Percentiles rank a stretch among this genome's conserved stretches.
Conservation (phyloP, 2,797 vertebrate species). For the Delichon dasypus region DNA sequence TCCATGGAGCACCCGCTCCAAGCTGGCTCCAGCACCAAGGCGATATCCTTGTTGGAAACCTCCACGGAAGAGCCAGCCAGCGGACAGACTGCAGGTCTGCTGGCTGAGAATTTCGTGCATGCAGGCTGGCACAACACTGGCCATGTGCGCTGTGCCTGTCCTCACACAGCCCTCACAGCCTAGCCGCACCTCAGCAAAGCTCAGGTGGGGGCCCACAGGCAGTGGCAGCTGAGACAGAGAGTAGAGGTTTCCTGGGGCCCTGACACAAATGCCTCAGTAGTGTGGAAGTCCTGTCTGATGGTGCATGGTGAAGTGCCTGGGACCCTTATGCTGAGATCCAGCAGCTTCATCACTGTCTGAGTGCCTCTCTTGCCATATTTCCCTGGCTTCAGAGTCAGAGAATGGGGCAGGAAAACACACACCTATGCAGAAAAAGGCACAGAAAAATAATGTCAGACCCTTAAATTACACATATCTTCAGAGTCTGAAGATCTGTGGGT, state of each 20-base stretch:
- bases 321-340: background rate
- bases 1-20: fast-evolving
- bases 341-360: fast-evolving
- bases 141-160: fast-evolving
- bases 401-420: background rate
- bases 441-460: background rate
- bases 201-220: fast-evolving
- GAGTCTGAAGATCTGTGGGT: background rate
- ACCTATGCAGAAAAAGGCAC: background rate
- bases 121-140: background rate
- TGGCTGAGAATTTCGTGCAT: background rate
- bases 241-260: background rate
- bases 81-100: background rate
- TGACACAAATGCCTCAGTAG: background rate
- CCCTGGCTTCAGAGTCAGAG: background rate
- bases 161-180: background rate
- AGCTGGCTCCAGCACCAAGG: background rate
- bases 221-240: background rate
- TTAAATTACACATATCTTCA: background rate
- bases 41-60: background rate
- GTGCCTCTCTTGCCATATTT: background rate
- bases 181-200: fast-evolving
- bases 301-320: fast-evolving
- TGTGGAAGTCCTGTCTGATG: background rate
- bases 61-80: background rate